Evolutionary conservation across 1,140 invertebrate species (phyloP), one percentile per base, ranked within the genome.

Genomic region (Lithobius niger): DNA sequence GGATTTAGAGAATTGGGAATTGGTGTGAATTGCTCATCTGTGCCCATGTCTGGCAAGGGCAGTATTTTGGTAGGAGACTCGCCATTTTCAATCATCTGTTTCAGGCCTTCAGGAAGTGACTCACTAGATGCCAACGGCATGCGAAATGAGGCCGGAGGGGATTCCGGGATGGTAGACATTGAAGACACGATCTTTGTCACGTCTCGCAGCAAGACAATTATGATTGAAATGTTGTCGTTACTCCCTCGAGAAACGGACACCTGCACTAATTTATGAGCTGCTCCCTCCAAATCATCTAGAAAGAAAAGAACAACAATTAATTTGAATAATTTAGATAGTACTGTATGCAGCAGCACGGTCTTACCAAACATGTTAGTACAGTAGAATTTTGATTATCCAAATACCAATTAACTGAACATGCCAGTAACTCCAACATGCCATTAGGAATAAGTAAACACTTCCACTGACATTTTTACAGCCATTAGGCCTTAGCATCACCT

Each of bases 191-290:
- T 47, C 10, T 58, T 28, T 21, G 47, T 18, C 3, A 54, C 45
- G 28, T 86, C 77, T 66, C 80, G 80, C 65, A 93, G 77, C 72
- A 91, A 88, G 51, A 91, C 82, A 56, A 91, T 84, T 61, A 92
- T 81, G 60, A 88, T 83, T 43, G 85, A 84, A 67, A 92, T 91
- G 69, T 94, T 94, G 71, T 94, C 89, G 50, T 71, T 73, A 18
- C 87, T 91, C 28, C 82, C 82, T 62, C 79, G 75, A 58, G 77
- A 70, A 69, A 84, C 85, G n/a, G 88, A 82, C 63, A 77, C 71
- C 58, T 79, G 73, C 52, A 86, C 81, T 66, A 93, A 72, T 59
- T 77, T 73, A 62, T 80, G 74, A 59, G 82, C 81, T 13, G 76
- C 63, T 27, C 62, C 62, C 21, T 67, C 60, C 16, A 65, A 61